phyloP scores from a whole-genome alignment of 2,888 invertebrate species.

The Fragum fragum region DNA sequence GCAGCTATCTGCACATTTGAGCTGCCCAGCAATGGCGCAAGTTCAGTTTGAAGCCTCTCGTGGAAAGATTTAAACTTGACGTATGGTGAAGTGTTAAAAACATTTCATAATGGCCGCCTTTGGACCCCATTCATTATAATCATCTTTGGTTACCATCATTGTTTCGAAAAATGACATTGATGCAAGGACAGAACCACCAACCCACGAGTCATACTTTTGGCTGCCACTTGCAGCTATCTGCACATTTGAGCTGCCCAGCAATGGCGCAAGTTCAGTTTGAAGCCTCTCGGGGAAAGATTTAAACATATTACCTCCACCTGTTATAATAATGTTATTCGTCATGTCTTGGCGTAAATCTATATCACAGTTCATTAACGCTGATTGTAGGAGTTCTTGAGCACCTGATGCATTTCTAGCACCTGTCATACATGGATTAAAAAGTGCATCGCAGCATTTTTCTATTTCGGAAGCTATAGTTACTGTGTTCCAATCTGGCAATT shows the following conservation, averaged over 20 bases:
- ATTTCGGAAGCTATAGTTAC: slow-evolving; percentile 83
- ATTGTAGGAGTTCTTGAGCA: slow-evolving; percentile 81
- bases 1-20: slow-evolving; percentile 28
- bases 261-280: slow-evolving; percentile 16
- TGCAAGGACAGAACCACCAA: slow-evolving; percentile 12
- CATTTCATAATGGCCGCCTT: background rate
- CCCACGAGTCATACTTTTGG: slow-evolving; percentile 4
- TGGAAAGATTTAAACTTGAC: slow-evolving; percentile 97
- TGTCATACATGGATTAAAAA: slow-evolving; percentile 74
- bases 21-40: slow-evolving; percentile 17
- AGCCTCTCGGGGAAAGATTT: slow-evolving; percentile 90
- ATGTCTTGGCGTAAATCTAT: slow-evolving; percentile 83
- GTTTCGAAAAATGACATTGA: slow-evolving; percentile 11
- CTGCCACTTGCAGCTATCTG: slow-evolving; percentile 18
- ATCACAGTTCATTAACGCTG: slow-evolving; percentile 82
- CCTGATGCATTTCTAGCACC: slow-evolving; percentile 74
- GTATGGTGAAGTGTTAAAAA: slow-evolving; percentile 74
- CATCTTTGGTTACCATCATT: background rate
- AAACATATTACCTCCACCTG: slow-evolving; percentile 98
- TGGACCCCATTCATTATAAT: slow-evolving; percentile 15
- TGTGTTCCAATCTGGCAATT: slow-evolving; percentile 81
- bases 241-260: slow-evolving; percentile 22
- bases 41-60: slow-evolving; percentile 32
- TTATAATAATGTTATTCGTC: slow-evolving; percentile 89
- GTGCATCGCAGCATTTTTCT: slow-evolving; percentile 72